Evolutionary conservation across 2,113 vertebrate species (phyloP), one percentile per base, ranked within the genome.

Genomic region (Neogobius melanostomus): DNA sequence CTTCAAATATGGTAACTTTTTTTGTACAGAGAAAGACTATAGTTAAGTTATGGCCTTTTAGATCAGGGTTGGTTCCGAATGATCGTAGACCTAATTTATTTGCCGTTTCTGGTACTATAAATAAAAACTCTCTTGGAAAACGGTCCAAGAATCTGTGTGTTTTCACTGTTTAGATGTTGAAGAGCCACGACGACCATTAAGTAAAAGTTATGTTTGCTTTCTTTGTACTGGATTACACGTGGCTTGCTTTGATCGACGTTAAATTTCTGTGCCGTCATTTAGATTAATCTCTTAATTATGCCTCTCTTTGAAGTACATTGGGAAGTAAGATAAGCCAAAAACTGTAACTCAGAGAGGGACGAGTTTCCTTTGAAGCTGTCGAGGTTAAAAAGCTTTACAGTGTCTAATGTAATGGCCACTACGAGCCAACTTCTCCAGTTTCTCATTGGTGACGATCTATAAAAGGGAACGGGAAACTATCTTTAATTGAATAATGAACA

Each of bases 191-290:
- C 71, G 69, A 68, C 60, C 3, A 36, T 43, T 46, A 72, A 60
- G 50, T 15, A 64, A 49, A 56, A 50, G 16, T 43, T 36, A 48
- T 42, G 61, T 72, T 77, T 75, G 57, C 69, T 76, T 59, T 81
- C 28, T 59, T 59, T 56, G 17, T 6, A 42, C 28, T 7, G 56
- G 56, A 64, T 36, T 42, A 28, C 54, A 45, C 66, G 68, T 70
- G 72, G 46, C 47, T 60, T 10, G 0, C 28, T 11, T 2, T 49
- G 48, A 56, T 21, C 5, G 9, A 21, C 11, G 66, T 6, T 57
- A 28, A 48, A 69, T 57, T 9, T 11, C 5, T 9, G 50, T 62
- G 8, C 6, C 64, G 52, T 45, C 2, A 15, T 64, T 5, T 14
- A 17, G 45, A 54, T 71, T 71, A 12, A 63, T 51, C 45, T 45